Evolutionary conservation across 2,888 invertebrate genomes (phyloP), one percentile per base, ranked within the genome.

Genomic region (Temnothorax ravouxi): DNA sequence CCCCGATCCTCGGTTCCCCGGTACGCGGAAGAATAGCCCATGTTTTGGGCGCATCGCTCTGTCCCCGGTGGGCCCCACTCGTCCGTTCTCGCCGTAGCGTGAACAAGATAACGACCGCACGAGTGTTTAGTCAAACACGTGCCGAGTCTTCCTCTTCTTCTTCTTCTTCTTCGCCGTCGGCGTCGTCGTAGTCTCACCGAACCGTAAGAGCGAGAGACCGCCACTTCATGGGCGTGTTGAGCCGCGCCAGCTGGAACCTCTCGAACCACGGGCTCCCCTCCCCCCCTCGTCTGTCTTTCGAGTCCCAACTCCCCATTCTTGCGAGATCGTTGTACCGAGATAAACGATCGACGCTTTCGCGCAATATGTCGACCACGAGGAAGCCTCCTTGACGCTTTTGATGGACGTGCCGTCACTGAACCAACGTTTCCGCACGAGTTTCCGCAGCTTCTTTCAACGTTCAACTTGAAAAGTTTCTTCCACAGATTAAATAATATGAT

Each of bases 11-110:
- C 81, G 83, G n/a, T 56, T 74, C n/a, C 64, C 50, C 25, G 62
- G 38, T 38, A 80, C 54, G 76, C 64, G 82, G 87, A 91, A 93
- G 92, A 94, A 93, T 92, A 84, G 90, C 77, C 66, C 92, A 83
- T 94, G 93, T 94, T 93, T 93, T 93, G 92, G 92, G 91, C 91
- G 90, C 88, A 88, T 89, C 85, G 81, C 69, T 61, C 85, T 76
- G 82, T 71, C 29, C 47, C 25, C 61, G 11, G 29, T n/a, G 75
- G 66, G 66, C 18, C 66, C 66, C 47, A 29, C 62, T 44, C 61
- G 25, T 54, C 21, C 34, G 64, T 67, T 76, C 81, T 86, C 74
- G 84, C 44, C 80, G 83, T 71, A 71, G 77, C 67, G 76, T 85
- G 56, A 87, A 90, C 84, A 82, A 90, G 90, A 93, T 93, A 93